Evolutionary conservation across 1,140 invertebrate species (phyloP).

Genomic region (Trachymyrmex septentrionalis): DNA sequence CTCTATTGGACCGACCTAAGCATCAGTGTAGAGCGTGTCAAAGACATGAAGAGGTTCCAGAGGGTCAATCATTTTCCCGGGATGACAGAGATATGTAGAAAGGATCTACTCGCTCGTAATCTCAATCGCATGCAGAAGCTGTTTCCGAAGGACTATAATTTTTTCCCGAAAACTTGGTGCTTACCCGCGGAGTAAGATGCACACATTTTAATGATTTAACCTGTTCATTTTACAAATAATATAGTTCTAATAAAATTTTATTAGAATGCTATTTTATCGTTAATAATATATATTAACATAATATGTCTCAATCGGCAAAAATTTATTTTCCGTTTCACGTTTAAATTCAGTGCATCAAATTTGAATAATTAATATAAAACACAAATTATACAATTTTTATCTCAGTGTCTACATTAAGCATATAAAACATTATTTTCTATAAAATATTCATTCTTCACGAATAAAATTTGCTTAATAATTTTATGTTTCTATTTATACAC

Average conservation of each 20-base stretch:
- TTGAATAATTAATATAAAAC: background rate
- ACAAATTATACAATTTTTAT: background rate
- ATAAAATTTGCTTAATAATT: background rate
- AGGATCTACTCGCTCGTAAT: slow-evolving; percentile 94
- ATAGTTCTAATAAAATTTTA: background rate
- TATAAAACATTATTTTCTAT: slow-evolving; percentile 1
- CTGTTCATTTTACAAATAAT: background rate
- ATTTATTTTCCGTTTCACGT: background rate
- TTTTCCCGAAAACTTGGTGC: slow-evolving; percentile 98
- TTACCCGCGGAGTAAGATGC: slow-evolving; percentile 94
- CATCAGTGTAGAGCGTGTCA: slow-evolving; percentile 93
- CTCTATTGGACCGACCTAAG: slow-evolving; percentile 96
- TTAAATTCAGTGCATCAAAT: background rate
- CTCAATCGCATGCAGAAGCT: slow-evolving; percentile 94
- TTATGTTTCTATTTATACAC: background rate
- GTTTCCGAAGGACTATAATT: slow-evolving; percentile 95
- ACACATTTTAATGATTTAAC: background rate
- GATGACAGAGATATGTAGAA: slow-evolving; percentile 95
- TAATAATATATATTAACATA: background rate
- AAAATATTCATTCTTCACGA: background rate
- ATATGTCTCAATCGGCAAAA: background rate
- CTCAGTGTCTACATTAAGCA: background rate
- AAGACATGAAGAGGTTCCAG: slow-evolving; percentile 96
- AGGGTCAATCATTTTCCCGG: slow-evolving; percentile 97
- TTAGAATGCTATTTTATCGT: background rate